Evolutionary conservation across 1,140 invertebrate species (phyloP), one percentile per base, ranked within the genome.

Genomic region (Sipha flava): DNA sequence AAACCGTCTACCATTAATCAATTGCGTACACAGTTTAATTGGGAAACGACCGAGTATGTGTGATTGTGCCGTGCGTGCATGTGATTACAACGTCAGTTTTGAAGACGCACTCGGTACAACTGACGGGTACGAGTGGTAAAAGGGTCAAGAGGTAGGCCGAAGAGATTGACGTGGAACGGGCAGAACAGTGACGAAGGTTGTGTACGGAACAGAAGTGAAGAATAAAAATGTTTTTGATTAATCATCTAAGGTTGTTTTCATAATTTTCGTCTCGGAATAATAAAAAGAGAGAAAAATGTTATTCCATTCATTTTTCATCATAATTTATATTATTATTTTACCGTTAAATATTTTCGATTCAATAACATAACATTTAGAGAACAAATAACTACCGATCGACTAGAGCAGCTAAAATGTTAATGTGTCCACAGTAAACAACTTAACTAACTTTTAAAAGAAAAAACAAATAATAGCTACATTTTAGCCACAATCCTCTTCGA

Each of bases 201-300:
- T 64, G 29, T n/a, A 31, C 31, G 40, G 23, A 45, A 45, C 64
- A 45, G 64, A 68, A 68, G 37, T 64, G 2, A 43, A 18, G 40
- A 18, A 66, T 40, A 23, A 66, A 66, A 40, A 26, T 29, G 40
- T 68, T 68, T 68, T 68, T 68, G 64, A 68, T 68, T 68, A 68
- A 68, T 68, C 64, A 68, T 68, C 64, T 68, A 68, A 68, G 64
- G 64, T 43, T 68, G 64, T 68, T 68, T 68, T 68, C 64, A 45
- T 68, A 45, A 68, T 45, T 68, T 68, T 26, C 23, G 37, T 68
- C 21, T 68, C 21, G 14, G 9, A 26, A n/a, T n/a, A n/a, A n/a
- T n/a, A n/a, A n/a, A n/a, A n/a, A n/a, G n/a, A n/a, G n/a, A n/a
- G n/a, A n/a, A 68, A 45, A 18, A 26, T 34, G 34, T 34, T 64